Base-by-base conservation (phyloP, 2,797 vertebrate genomes). In the Carduelis carduelis region DNA sequence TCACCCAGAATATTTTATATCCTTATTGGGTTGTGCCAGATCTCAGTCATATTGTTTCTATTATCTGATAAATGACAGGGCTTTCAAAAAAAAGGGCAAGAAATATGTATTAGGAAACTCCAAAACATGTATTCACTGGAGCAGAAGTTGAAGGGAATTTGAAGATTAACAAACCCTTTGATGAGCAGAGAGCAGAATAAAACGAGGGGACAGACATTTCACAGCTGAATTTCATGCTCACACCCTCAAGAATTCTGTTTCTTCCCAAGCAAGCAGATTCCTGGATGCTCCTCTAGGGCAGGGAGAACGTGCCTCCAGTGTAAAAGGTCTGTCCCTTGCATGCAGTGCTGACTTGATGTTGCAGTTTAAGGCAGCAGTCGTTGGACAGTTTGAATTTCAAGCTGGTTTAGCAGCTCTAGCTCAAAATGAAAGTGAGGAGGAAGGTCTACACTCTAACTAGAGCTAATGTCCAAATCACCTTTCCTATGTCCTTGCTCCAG, bases 1-100 rank as follows among this genome's bases (percentile, higher is more conserved):
- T 88, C 83, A 30, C 20, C 74, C 70, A 79, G 77, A 95, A 91
- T 96, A 90, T 91, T 94, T 95, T 87, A 69, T 86, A 66, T 43
- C 83, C 65, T 86, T 88, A 49, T 70, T 94, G 95, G 26, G 61
- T 88, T 92, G 87, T 61, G 63, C 72, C 93, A 94, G 82, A 86
- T 76, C 82, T 84, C 87, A 83, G 76, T 76, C 84, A 83, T 85
- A 30, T 26, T 78, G 53, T 89, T 96, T 83, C 81, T 90, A 21
- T 78, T 76, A 92, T 56, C 79, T 88, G 82, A 93, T 78, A 83
- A 91, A 94, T 86, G 82, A 79, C 76, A 91, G 37, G 44, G 44
- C 66, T 94, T 93, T 91, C 82, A 94, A 90, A 59, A 66, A 69
- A 87, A 35, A 86, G 55, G 81, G 66, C 52, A 90, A 88, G 72